Evolutionary conservation across 2,113 vertebrate genomes (phyloP).

Genomic region (Micronycteris hirsuta): DNA sequence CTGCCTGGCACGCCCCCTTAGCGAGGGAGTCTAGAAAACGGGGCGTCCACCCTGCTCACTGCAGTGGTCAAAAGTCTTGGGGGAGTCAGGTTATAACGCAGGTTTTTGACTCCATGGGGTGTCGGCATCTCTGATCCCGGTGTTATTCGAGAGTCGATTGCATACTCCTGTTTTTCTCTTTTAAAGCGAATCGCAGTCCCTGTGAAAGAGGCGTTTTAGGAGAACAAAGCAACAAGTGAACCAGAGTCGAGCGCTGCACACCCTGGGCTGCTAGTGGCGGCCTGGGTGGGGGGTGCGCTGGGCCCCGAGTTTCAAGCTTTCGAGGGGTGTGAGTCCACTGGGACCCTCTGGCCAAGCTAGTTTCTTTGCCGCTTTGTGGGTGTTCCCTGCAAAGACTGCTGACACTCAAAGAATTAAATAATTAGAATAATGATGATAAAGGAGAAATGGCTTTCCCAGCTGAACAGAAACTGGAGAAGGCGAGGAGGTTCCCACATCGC

Average conservation of each 20-base stretch:
- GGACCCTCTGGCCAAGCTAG: slow-evolving; percentile 3
- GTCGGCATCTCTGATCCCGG: no score
- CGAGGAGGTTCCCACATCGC: slow-evolving; percentile 61
- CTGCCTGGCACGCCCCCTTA: not conserved
- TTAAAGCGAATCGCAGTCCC: not conserved
- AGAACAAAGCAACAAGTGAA: not conserved
- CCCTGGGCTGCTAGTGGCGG: not conserved
- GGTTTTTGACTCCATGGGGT: not conserved
- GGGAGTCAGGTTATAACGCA: no score
- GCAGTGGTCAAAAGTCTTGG: not conserved
- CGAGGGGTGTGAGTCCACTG: not conserved
- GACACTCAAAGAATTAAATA: slow-evolving; percentile 62
- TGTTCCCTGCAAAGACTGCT: slow-evolving; percentile 65
- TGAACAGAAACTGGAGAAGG: slow-evolving; percentile 66
- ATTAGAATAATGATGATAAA: slow-evolving; percentile 67
- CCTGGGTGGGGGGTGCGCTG: not conserved
- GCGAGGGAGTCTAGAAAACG: not conserved
- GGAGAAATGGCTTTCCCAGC: slow-evolving; percentile 69
- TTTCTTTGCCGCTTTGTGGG: slow-evolving; percentile 64
- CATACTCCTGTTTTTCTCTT: not conserved
- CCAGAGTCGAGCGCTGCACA: not conserved
- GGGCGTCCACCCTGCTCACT: not conserved
- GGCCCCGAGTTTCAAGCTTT: not conserved
- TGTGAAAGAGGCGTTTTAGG: not conserved
- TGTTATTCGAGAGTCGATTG: not conserved